These are phyloP conservation scores for Anniella stebbinsi DNA, from an alignment of 2,797 vertebrate species.

Conservation along the genomic window DNA sequence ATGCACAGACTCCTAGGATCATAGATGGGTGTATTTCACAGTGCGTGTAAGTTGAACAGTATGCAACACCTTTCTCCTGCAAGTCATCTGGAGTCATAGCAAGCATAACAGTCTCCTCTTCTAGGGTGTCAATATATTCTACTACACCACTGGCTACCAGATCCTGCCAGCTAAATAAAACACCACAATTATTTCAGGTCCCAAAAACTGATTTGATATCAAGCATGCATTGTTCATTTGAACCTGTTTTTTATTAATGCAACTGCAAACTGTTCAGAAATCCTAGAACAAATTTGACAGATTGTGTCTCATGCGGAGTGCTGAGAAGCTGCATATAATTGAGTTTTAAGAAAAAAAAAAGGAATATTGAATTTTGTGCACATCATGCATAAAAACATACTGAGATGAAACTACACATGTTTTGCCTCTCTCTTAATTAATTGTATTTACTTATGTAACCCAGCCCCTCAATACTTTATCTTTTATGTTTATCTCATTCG, in stretches of 20 bases:
- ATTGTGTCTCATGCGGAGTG: neutral
- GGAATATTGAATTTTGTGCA: too few species aligned
- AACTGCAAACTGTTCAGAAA: neutral
- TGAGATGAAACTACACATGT: neutral
- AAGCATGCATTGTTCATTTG: neutral
- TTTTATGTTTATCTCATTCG: neutral
- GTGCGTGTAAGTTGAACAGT: constrained; percentile 97
- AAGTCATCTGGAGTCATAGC: constrained; percentile 99
- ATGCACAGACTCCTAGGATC: constrained; percentile 98
- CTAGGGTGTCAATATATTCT: constrained; percentile 97
- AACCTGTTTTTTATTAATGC: neutral
- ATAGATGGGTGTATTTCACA: constrained; percentile 99
- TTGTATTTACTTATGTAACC: neutral
- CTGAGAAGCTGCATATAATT: neutral
- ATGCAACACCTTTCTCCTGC: constrained; percentile 97
- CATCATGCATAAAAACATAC: neutral
- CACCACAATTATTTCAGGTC: neutral
- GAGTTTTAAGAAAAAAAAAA: neutral
- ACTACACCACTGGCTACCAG: constrained; percentile 97
- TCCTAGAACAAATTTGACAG: neutral
- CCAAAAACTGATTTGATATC: neutral
- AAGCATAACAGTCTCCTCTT: constrained; percentile 98
- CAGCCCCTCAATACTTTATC: neutral
- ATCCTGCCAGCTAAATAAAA: constrained; percentile 93
- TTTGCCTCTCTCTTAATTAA: too few species aligned